These are phyloP conservation scores for Pelodiscus sinensis DNA, from an alignment of 2,113 vertebrate species.

Conservation along the genomic window DNA sequence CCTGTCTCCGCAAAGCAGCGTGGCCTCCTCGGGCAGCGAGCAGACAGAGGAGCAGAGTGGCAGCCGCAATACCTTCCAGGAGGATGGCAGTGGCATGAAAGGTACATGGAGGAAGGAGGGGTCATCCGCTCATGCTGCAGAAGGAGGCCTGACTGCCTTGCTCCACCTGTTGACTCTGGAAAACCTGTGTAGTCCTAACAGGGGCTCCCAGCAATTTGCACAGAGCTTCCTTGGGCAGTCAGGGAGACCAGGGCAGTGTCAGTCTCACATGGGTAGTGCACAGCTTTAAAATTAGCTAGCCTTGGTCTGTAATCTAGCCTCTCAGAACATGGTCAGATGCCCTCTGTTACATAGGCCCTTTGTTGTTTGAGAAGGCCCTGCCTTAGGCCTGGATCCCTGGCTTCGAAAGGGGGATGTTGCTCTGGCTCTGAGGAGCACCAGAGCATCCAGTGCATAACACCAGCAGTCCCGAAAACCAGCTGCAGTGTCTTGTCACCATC, in stretches of 20 bases:
- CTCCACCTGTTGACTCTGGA: too few relatives aligned
- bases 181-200: background rate
- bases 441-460: background rate
- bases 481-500: too few relatives aligned
- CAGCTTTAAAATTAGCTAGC: background rate
- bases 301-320: background rate
- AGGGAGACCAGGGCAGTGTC: background rate
- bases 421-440: background rate
- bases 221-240: background rate
- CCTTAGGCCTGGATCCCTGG: too few relatives aligned
- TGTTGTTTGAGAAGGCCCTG: background rate
- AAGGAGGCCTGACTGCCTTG: background rate
- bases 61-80: constrained; percentile 91
- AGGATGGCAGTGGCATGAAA: constrained; percentile 96
- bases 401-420: background rate
- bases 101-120: constrained; percentile 65
- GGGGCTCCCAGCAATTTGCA: background rate
- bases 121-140: accelerated
- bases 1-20: constrained; percentile 94
- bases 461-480: background rate
- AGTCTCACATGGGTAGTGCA: background rate
- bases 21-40: constrained; percentile 94
- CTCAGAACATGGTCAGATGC: background rate
- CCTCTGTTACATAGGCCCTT: background rate
- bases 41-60: constrained; percentile 91